Base-by-base conservation (phyloP, 2,888 invertebrate species). In the Zygothrica quintamaculata region DNA sequence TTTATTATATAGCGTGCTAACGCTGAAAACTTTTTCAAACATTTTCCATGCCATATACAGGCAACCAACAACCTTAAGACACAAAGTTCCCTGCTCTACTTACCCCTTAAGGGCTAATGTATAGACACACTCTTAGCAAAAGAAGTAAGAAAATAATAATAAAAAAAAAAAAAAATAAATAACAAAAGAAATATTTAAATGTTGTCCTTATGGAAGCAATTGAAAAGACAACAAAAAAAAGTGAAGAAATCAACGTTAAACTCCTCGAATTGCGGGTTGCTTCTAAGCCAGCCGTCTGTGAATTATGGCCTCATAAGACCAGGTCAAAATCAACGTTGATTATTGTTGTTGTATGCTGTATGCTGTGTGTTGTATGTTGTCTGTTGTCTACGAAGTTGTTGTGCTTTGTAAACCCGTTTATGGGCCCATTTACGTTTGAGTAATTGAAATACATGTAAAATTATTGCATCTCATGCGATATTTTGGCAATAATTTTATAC, bases 231-330 rank as follows among this genome's bases (percentile, higher is more conserved):
- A 58, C 26, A 44, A 40, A 11, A 42, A 46, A 47, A 64, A 46
- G 72, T 72, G 56, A 65, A 56, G 72, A 72, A 75, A 72, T 75
- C 55, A 22, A 34, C 58, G 29, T 59, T 51, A 71, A 72, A 37
- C 57, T 70, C 71, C 65, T 47, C 50, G 31, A 46, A 34, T 25
- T 53, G 46, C 51, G 44, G 69, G 42, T 57, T 52, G 51, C 16
- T 80, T 86, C 87, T 80, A 81, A 87, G 46, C 51, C 81, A 80
- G 81, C 60, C 71, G 87, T 77, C 78, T 84, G 87, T 86, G 65
- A 80, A 81, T 86, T 86, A 80, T 84, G 75, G 56, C 65, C n/a
- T 57, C 61, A 59, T 62, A 51, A 64, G 60, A 58, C 50, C 42
- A 39, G 37, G 55, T 48, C 34, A 50, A 46, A 31, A 31, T 15